Evolutionary conservation across 2,888 invertebrate genomes (phyloP).

Genomic region (Drosophila recens): DNA sequence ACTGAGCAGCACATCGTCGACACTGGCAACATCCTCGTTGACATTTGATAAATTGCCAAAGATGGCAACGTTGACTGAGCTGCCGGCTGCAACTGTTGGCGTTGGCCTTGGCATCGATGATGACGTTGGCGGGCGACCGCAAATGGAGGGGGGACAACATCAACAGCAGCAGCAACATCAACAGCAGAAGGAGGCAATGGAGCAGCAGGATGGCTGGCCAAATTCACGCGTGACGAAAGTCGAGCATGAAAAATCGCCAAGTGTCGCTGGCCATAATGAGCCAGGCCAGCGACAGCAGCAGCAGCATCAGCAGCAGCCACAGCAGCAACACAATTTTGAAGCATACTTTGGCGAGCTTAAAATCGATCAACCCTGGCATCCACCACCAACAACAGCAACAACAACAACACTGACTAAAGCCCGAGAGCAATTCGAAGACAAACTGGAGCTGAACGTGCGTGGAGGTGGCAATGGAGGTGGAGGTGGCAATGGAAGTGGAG

Average conservation of each 20-base stretch:
- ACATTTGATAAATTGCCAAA: slow-evolving; percentile 79
- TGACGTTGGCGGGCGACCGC: slow-evolving; percentile 63
- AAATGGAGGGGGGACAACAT: slow-evolving; percentile 44
- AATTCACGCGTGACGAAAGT: slow-evolving; percentile 77
- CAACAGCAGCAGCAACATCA: no score
- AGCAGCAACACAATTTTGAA: slow-evolving; percentile 57
- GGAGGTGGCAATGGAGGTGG: slow-evolving; percentile 11
- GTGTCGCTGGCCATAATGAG: slow-evolving; percentile 71
- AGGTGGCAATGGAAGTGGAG: slow-evolving; percentile 12
- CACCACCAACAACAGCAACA: slow-evolving; percentile 27
- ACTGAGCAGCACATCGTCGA: slow-evolving; percentile 70
- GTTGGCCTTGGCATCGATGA: slow-evolving; percentile 36
- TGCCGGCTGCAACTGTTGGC: slow-evolving; percentile 55
- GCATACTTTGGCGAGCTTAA: slow-evolving; percentile 72
- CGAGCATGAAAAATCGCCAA: slow-evolving; percentile 79
- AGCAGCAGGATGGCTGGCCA: slow-evolving; percentile 59
- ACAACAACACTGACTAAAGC: slow-evolving; percentile 24
- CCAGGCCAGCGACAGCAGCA: slow-evolving; percentile 45
- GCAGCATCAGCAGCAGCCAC: slow-evolving; percentile 36
- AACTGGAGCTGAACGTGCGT: slow-evolving; percentile 59
- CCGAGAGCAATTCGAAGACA: slow-evolving; percentile 49
- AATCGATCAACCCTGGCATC: slow-evolving; percentile 73
- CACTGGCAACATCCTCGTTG: slow-evolving; percentile 75
- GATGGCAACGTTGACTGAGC: slow-evolving; percentile 57
- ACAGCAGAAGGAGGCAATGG: slow-evolving; percentile 14